phyloP scores from a whole-genome alignment of 2,797 vertebrate genomes.

The Hylomyscus alleni region DNA sequence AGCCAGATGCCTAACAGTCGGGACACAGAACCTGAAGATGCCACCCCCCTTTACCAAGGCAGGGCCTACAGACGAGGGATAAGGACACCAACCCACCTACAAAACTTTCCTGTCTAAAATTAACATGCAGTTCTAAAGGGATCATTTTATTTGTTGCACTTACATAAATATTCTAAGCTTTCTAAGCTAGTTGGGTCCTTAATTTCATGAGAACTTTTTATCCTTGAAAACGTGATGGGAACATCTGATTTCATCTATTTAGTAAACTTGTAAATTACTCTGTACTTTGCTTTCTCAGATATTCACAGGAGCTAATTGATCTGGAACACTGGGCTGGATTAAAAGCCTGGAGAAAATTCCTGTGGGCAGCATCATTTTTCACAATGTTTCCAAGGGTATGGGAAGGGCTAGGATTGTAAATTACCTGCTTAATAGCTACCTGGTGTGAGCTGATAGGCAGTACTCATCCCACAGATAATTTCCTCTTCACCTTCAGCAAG shows the following conservation, averaged over 20 bases:
- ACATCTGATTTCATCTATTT: not conserved
- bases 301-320: conserved; percentile 34
- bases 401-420: conserved; percentile 38
- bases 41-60: not conserved
- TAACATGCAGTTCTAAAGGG: not conserved
- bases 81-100: not conserved
- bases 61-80: not conserved
- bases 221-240: not conserved
- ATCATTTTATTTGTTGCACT: conserved; percentile 26
- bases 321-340: not conserved
- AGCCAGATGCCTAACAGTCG: not conserved
- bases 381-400: conserved; percentile 62
- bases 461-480: conserved; percentile 5
- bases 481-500: conserved; percentile 73
- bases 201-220: not conserved
- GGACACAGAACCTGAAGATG: not conserved
- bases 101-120: not conserved
- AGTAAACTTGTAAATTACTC: conserved; percentile 43
- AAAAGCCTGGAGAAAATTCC: not conserved
- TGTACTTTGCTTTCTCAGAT: conserved; percentile 30
- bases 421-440: conserved; percentile 57
- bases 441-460: conserved; percentile 1
- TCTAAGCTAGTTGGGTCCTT: not conserved
- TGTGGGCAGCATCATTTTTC: conserved; percentile 2
- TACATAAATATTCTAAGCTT: not conserved